Base-by-base conservation (phyloP, 2,113 vertebrate genomes). In the Cyrtonyx montezumae region DNA sequence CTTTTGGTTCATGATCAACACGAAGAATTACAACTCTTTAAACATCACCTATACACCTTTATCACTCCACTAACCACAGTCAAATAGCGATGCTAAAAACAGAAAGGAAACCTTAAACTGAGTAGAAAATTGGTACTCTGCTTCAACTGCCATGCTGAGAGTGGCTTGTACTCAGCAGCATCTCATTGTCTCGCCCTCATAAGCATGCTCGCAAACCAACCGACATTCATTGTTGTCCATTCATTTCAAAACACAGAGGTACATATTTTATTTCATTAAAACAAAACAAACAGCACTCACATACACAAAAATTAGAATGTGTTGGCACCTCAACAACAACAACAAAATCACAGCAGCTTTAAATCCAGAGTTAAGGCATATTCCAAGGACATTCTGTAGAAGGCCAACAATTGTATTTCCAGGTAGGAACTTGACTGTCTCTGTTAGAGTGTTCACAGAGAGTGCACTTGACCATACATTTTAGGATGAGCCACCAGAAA, bases 391-490 rank as follows among this genome's bases (percentile, higher is more conserved):
- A 1, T n/a, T 61, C 25, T 55, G 25, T 8, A 82, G 48, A 48
- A 73, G 3, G 13, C 36, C 0, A 1, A 18, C 1, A 48, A 19
- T 19, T 49, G 0, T 21, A 43, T 34, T 79, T 51, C 40, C 59
- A 73, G 14, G n/a, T 53, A 48, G 65, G 2, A 71, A 8, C 9
- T 42, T 65, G 25, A 32, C 45, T 49, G 1, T 45, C 19, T 34
- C 34, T 37, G 17, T 0, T 69, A 17, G 71, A 18, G 23, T 53
- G 23, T 37, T 21, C 67, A 36, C 5, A 76, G 36, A 68, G 8
- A 58, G 14, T 80, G n/a, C 23, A 17, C 30, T 3, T 6, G 9
- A 69, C 17, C n/a, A 34, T 34, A 30, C 9, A 11, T 37, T 6
- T 48, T 53, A 22, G 34, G 23, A 32, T 3, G 36, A n/a, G 58